Base-by-base conservation (phyloP, 2,113 vertebrate species). In the Galeopterus variegatus region DNA sequence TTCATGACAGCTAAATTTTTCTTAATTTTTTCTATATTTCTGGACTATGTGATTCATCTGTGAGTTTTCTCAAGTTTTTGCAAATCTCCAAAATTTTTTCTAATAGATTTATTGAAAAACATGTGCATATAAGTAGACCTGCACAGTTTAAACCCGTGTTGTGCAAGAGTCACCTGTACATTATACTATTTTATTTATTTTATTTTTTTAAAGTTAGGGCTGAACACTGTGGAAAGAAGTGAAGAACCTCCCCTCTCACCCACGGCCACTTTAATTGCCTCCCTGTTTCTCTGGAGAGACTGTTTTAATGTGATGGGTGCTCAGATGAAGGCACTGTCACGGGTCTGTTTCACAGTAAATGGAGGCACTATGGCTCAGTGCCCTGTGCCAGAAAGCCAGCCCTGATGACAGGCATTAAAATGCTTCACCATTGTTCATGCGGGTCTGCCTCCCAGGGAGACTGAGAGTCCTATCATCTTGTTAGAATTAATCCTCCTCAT, bases 261-360 rank as follows among this genome's bases (percentile, higher is more conserved):
- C 82, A 31, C 28, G 7, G 76, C 28, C 94, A 26, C 54, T 64
- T 52, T 83, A 93, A 80, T 6, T 92, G 84, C 73, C 56, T 96
- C 64, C 23, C 14, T 93, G 56, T 93, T 96, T 95, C 85, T 96
- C 75, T 89, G 95, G 93, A 73, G 64, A 36, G 65, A 80, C 93
- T 79, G 48, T 80, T 97, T 95, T 52, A 86, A 3, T 4, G 48
- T 8, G 26, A 76, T 76, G 18, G 67, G 23, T 21, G 2, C 9
- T 0, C 60, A 69, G 88, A 56, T 26, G n/a, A 56, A 93, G 69
- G 62, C 80, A 33, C 76, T 96, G 73, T 97, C 90, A 87, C 41
- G 72, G 2, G n/a, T 19, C 5, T 79, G 54, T 80, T 95, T 98
- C 85, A 80, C 28, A 76, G 77, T 69, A 90, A 77, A 85, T 64